phyloP scores from a whole-genome alignment of 1,140 invertebrate genomes.

The Cataglyphis hispanica region DNA sequence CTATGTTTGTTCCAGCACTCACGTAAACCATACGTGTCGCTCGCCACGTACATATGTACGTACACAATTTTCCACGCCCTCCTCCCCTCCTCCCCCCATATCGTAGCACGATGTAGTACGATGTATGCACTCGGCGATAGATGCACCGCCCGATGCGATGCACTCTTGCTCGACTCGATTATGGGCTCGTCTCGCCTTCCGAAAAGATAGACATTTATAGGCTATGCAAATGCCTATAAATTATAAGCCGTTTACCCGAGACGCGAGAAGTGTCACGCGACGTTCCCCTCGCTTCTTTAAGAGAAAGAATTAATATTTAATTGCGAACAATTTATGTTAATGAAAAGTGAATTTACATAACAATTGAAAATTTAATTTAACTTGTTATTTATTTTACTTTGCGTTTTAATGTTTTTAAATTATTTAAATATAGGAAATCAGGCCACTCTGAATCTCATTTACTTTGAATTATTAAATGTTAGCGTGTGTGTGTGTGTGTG shows the following conservation, averaged over 20 bases:
- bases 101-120: background rate
- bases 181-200: constrained; percentile 3
- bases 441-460: no score
- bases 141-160: background rate
- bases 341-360: no score
- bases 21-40: constrained; percentile 50
- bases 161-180: constrained; percentile 28
- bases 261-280: background rate
- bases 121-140: constrained; percentile 2
- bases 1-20: constrained; percentile 35
- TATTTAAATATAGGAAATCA: background rate
- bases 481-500: background rate
- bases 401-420: background rate
- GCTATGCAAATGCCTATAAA: constrained; percentile 3
- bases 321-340: background rate
- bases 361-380: background rate
- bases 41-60: background rate
- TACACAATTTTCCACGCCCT: no score
- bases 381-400: no score
- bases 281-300: background rate
- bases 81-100: no score
- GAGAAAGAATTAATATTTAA: background rate
- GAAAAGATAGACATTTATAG: background rate
- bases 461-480: background rate
- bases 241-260: constrained; percentile 3